phyloP scores from a whole-genome alignment of 2,113 vertebrate genomes.

The Oreochromis aureus region DNA sequence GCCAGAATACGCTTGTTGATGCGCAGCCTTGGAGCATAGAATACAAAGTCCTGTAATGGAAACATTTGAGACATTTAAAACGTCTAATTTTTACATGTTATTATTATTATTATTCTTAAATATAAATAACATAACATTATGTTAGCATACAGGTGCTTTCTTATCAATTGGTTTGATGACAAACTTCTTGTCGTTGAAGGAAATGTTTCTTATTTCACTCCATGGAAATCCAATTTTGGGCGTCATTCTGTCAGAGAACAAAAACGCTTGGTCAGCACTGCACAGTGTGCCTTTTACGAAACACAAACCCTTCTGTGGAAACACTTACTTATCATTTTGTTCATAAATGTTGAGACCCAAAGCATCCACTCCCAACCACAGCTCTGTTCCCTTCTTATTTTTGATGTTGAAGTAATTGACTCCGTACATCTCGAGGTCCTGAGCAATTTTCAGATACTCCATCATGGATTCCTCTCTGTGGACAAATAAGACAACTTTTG shows the following conservation, averaged over 20 bases:
- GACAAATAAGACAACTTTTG: not conserved
- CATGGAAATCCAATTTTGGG: constrained; percentile 98
- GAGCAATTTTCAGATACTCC: constrained; percentile 98
- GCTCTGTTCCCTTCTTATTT: constrained; percentile 97
- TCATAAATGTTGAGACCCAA: constrained; percentile 98
- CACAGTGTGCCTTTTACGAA: not conserved
- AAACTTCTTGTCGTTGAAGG: constrained; percentile 99
- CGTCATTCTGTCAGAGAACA: constrained; percentile 81
- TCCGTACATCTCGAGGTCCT: constrained; percentile 98
- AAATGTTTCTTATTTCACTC: constrained; percentile 99
- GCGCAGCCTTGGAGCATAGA: constrained; percentile 91
- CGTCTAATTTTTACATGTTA: not conserved
- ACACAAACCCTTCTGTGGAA: not conserved
- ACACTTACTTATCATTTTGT: constrained; percentile 89
- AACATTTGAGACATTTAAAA: not conserved
- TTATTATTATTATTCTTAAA: not conserved
- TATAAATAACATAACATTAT: not conserved
- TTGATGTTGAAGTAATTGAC: constrained; percentile 99
- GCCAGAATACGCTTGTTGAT: constrained; percentile 97
- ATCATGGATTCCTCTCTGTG: constrained; percentile 94
- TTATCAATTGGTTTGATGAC: constrained; percentile 99
- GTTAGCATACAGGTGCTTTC: constrained; percentile 87
- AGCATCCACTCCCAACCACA: constrained; percentile 94
- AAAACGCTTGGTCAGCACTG: not conserved
- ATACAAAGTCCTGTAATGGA: constrained; percentile 87